Base-by-base conservation (phyloP, 2,113 vertebrate genomes). In the Benitochromis conjunctus region DNA sequence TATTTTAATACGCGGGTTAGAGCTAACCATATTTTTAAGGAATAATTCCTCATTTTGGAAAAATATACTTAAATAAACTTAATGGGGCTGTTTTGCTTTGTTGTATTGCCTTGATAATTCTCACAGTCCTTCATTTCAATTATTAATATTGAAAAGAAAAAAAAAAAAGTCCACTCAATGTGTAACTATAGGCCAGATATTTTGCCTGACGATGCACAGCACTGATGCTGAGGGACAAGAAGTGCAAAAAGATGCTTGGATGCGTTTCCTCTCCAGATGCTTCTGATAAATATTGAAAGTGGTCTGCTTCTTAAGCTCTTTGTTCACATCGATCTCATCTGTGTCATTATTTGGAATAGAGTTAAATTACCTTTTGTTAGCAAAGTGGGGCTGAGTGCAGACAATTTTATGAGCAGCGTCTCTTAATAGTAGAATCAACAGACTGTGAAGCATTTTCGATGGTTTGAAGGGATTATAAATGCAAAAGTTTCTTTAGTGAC, bases 331-430 rank as follows among this genome's bases (percentile, higher is more conserved):
- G 29, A 83, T 90, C 87, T 82, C 62, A 76, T 41, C 16, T 91
- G 82, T 87, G 79, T 94, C 89, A 92, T 89, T 82, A n/a, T 86
- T 93, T 95, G 93, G 93, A 87, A 83, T 55, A 81, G 8, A 54
- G 46, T 77, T 21, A 46, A 78, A 77, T 76, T n/a, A 86, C 69
- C 66, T 71, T 80, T 69, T 87, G 76, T 86, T 83, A 89, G 31
- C 12, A 24, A 88, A 79, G 9, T 24, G 43, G 56, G 46, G 3
- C 12, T 38, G 79, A 43, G 56, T 58, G 54, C 81, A 86, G 81
- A 51, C 76, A 41, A 48, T 31, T 41, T 16, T 57, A 11, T 36
- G 48, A 85, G 77, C 85, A 86, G 60, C 83, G 38, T 78, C 55
- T 64, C 58, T 77, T 38, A 79, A 51, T 53, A 81, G 69, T 81